Evolutionary conservation across 2,888 invertebrate genomes (phyloP), one percentile per base, ranked within the genome.

Genomic region (Rhagium mordax): DNA sequence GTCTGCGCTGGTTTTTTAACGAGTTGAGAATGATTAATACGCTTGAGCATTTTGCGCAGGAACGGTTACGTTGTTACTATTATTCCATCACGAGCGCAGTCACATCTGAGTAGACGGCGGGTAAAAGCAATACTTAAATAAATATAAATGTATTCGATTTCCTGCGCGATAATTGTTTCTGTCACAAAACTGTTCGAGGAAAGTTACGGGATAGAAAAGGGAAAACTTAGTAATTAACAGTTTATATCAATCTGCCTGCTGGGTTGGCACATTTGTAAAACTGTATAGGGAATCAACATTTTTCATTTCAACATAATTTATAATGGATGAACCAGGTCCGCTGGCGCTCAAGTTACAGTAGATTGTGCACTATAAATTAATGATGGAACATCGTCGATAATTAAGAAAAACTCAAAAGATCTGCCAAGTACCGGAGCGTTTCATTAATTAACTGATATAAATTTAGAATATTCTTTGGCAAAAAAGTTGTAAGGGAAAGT

Each of bases 341-440:
- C 41, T 41, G 27, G 41, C 53, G 70, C 70, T 62, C 47, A 55
- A 55, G 64, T 70, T 65, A 71, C 71, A 49, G 48, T 15, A 60
- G 53, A 47, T 41, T 18, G 70, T 57, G 48, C 65, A 64, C 65
- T 49, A 49, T 33, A 71, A 71, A 71, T 71, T 66, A 66, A 71
- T 66, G 66, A 71, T 66, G 71, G 24, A 51, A 59, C 71, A 66
- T 71, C 71, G 49, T 53, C 61, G 66, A 71, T 71, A 71, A 71
- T 71, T 71, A 71, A 66, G 66, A 71, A 59, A 51, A 61, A 61
- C 33, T 59, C 18, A 33, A 59, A 21, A 21, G 33, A 61, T 61
- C 41, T 61, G 47, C 61, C 61, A 47, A 61, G 20, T 49, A 51
- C 65, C 24, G 20, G 24, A 65, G 24, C 65, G 53, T 51, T 51